Evolutionary conservation across 2,113 vertebrate species (phyloP).

Genomic region (Gopherus evgoodei): DNA sequence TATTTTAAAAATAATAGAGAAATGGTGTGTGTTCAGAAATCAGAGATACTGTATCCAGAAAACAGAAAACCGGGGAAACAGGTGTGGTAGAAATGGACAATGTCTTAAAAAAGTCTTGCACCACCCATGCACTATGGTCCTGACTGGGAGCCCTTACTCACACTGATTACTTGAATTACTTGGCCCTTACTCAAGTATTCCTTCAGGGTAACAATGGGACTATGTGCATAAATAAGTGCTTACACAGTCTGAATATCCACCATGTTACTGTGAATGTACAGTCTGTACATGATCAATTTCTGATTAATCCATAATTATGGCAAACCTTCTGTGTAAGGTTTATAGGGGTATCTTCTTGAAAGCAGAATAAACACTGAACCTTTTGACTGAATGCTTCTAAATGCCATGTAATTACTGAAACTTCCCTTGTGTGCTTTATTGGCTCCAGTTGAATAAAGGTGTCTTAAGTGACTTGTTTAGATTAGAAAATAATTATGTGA

Average conservation of each 20-base stretch:
- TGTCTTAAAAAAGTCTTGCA: background rate
- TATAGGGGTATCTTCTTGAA: fast-evolving
- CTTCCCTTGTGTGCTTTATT: background rate
- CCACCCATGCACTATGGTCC: background rate
- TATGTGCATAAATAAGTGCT: background rate
- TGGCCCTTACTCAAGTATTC: background rate
- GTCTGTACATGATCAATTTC: background rate
- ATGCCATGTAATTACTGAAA: background rate
- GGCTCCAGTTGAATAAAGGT: background rate
- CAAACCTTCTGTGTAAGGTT: background rate
- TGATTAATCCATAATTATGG: background rate
- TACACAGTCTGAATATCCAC: fast-evolving
- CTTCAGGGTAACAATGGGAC: background rate
- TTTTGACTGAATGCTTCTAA: background rate
- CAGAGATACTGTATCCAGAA: background rate
- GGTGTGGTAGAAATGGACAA: background rate
- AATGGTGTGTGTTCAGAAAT: background rate
- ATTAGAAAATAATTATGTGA: background rate
- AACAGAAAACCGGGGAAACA: background rate
- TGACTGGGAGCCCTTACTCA: background rate
- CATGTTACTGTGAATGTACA: background rate
- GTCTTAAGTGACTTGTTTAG: background rate
- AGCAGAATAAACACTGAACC: background rate
- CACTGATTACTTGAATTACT: background rate
- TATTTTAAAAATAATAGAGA: background rate